Evolutionary conservation across 1,140 invertebrate genomes (phyloP).

Genomic region (Atta cephalotes): DNA sequence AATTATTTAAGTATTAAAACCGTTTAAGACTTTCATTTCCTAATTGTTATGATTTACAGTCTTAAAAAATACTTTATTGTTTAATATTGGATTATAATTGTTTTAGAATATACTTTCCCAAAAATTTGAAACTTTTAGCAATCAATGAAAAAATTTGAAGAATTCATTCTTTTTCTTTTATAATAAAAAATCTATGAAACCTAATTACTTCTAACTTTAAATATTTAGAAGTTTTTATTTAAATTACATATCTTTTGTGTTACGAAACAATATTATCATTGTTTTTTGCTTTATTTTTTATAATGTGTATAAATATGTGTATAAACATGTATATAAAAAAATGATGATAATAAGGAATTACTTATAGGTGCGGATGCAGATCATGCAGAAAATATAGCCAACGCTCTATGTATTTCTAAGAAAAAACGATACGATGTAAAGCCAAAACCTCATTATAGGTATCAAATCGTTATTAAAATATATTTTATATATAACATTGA

Average conservation of each 20-base stretch:
- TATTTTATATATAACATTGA: background rate
- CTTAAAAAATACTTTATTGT: too few species aligned
- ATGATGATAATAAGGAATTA: background rate
- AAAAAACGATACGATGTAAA: background rate
- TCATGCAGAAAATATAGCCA: background rate
- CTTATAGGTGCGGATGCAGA: slow-evolving; percentile 15
- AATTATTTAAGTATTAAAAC: too few species aligned
- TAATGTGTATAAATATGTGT: too few species aligned
- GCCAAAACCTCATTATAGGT: background rate
- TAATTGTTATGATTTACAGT: too few species aligned
- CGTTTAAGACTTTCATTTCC: too few species aligned
- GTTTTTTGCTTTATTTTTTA: background rate
- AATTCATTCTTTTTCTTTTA: background rate
- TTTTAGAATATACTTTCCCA: background rate
- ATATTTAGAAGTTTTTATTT: background rate
- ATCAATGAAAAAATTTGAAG: background rate
- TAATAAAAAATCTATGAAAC: background rate
- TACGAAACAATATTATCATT: background rate
- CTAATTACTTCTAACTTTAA: background rate
- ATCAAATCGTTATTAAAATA: background rate
- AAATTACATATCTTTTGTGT: background rate
- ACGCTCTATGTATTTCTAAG: background rate
- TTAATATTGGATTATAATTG: background rate
- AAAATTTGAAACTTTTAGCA: background rate
- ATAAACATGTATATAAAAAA: background rate